Conservation (phyloP, 1,140 invertebrate species). For the Hyphantria cunea region DNA sequence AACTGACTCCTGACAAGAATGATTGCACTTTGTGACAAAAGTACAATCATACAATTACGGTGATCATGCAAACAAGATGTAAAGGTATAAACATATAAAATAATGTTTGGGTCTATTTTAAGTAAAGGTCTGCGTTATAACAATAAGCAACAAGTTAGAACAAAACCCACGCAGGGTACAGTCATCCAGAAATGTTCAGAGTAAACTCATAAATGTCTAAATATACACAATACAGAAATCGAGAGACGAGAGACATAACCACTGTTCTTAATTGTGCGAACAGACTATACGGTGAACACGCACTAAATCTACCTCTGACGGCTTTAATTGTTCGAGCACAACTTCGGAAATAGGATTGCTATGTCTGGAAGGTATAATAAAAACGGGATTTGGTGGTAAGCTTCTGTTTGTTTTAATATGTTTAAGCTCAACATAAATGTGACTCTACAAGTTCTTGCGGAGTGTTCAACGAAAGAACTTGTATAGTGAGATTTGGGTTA, state of each 20-base stretch:
- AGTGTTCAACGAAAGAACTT: no score
- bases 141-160: constrained; percentile 4
- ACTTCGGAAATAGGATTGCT: constrained; percentile 13
- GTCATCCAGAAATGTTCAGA: constrained; percentile 21
- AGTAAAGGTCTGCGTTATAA: no score
- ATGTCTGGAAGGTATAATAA: constrained; percentile 12
- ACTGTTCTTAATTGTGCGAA: constrained; percentile 31
- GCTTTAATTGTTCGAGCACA: constrained; percentile 33
- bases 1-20: no score
- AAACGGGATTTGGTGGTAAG: constrained; percentile 3
- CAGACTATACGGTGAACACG: constrained; percentile 14
- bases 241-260: constrained; percentile 24
- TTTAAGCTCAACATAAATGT: background rate
- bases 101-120: no score
- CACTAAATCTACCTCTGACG: constrained; percentile 31
- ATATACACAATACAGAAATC: constrained; percentile 32
- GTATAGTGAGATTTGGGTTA: no score
- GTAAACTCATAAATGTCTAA: constrained; percentile 35
- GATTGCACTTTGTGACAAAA: no score
- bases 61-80: no score
- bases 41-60: no score
- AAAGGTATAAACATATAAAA: no score
- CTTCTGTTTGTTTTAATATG: constrained; percentile 1
- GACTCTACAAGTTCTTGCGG: background rate
- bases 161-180: constrained; percentile 3